These are phyloP conservation scores for Stenchaetothrips biformis DNA, from an alignment of 2,888 invertebrate genomes.

Conservation along the genomic window DNA sequence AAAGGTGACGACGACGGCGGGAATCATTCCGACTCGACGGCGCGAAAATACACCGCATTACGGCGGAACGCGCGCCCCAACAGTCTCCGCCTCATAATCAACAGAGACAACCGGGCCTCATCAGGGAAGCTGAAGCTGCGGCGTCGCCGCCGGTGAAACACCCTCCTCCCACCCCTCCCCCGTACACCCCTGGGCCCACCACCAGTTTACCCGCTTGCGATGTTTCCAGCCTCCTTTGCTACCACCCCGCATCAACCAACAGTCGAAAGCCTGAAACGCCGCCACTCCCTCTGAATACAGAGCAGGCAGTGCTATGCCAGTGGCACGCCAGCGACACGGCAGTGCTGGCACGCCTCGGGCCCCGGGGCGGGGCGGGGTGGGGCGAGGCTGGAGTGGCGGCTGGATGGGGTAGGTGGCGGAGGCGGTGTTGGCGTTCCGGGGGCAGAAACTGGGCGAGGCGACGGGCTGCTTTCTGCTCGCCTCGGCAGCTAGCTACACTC, in stretches of 20 bases:
- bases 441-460: not conserved
- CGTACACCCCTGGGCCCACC: not conserved
- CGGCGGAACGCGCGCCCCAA: no score
- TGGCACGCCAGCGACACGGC: not conserved
- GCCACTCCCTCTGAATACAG: conserved; percentile 20
- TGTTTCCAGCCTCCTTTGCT: conserved; percentile 22
- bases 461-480: not conserved
- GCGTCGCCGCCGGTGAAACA: not conserved
- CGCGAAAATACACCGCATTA: no score
- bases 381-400: not conserved
- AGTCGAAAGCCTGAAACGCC: conserved; percentile 17
- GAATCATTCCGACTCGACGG: no score
- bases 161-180: not conserved
- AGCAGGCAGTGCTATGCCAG: not conserved
- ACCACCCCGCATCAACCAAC: conserved; percentile 20
- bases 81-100: no score
- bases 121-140: not conserved
- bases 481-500: not conserved
- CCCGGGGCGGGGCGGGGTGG: not conserved
- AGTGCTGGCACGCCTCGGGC: not conserved
- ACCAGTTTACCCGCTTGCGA: conserved; percentile 20
- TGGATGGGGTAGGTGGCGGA: not conserved
- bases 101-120: not conserved
- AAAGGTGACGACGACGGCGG: no score
- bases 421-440: not conserved